These are phyloP conservation scores for Gobio occitaniae DNA, from an alignment of 2,797 vertebrate genomes.

Conservation along the genomic window DNA sequence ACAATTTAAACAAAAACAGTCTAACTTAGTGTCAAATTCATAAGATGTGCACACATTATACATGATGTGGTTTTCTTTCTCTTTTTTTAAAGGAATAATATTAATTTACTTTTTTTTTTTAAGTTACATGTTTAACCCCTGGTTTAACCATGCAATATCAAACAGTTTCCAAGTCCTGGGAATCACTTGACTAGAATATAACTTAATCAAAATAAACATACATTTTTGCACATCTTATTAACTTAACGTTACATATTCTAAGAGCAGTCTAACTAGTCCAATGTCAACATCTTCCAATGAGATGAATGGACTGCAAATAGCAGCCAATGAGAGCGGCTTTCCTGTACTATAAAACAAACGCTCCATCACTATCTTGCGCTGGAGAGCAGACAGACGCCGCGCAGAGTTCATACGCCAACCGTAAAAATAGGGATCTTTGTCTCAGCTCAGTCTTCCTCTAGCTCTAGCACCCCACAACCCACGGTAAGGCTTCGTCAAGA, in stretches of 20 bases:
- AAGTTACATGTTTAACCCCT: too few species aligned
- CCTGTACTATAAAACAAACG: slow-evolving; percentile 74
- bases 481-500: slow-evolving; percentile 54
- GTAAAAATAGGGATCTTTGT: slow-evolving; percentile 79
- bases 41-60: neutral
- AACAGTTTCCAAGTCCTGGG: neutral
- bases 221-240: neutral
- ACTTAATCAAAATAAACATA: neutral
- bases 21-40: too few species aligned
- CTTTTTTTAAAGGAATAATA: too few species aligned
- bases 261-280: neutral
- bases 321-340: slow-evolving; percentile 80
- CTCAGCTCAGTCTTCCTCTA: slow-evolving; percentile 70
- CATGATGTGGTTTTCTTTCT: neutral
- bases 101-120: neutral
- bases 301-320: slow-evolving; percentile 90
- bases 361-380: neutral
- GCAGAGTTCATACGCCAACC: neutral
- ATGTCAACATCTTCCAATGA: slow-evolving; percentile 73
- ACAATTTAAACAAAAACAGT: too few species aligned
- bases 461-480: slow-evolving; percentile 58
- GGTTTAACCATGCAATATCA: neutral
- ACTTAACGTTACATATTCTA: neutral
- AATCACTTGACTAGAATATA: neutral
- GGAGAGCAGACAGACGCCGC: slow-evolving; percentile 64